A percentile compares a stretch with the other conserved stretches of the same genome.
phyloP scores from a whole-genome alignment of 2,113 vertebrate genomes.

The Propithecus coquereli region DNA sequence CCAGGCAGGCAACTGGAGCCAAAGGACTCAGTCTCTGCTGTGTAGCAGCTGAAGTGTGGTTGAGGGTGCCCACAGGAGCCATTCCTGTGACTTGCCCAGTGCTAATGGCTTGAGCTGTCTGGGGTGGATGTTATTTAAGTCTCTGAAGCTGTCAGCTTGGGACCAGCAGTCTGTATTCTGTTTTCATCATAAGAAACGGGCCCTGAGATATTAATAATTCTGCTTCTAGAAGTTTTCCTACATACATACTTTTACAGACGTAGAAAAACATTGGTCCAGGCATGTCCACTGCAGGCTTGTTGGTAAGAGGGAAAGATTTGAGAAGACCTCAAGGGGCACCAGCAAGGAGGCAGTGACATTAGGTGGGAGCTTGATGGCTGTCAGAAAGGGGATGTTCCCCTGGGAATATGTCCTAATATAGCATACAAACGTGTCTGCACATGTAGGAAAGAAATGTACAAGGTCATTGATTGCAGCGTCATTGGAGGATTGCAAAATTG shows the following conservation, averaged over 20 bases:
- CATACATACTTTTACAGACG: neutral
- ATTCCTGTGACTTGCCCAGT: neutral
- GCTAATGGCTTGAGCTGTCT: neutral
- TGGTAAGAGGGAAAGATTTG: neutral
- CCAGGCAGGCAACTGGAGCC: neutral
- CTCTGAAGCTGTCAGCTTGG: neutral
- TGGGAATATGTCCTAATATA: neutral
- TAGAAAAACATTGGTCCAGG: neutral
- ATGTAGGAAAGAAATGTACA: accelerated
- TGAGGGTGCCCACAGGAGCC: neutral
- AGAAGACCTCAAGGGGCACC: neutral
- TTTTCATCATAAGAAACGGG: neutral
- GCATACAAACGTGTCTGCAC: neutral
- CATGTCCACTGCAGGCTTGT: neutral
- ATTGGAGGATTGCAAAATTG: neutral
- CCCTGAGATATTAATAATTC: neutral
- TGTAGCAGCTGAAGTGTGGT: neutral
- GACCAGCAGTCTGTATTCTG: neutral
- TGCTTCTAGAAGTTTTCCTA: neutral
- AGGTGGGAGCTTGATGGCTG: neutral
- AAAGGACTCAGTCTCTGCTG: neutral
- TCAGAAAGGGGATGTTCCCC: neutral
- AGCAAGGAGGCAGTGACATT: neutral
- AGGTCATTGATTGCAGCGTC: accelerated
- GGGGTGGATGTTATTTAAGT: neutral